A percentile compares a stretch with the other conserved stretches of the same genome.
Evolutionary conservation across 2,797 vertebrate species (phyloP).

Genomic region (Avahi laniger): DNA sequence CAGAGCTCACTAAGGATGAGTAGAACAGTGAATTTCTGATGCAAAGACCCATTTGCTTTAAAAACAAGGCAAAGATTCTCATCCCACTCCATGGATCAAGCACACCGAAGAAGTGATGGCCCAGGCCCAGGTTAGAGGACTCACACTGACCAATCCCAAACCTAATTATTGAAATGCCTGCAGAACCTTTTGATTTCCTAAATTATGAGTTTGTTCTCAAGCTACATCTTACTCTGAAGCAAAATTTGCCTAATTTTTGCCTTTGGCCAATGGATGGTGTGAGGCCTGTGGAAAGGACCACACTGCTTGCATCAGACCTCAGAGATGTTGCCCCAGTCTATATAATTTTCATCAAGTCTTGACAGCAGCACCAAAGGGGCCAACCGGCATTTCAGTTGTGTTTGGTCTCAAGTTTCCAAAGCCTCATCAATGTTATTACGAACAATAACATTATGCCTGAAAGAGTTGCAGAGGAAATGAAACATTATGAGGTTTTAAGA

Average conservation of each 20-base stretch:
- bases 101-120: not conserved
- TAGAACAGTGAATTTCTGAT: not conserved
- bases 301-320: slow-evolving; percentile 55
- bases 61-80: not conserved
- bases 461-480: slow-evolving; percentile 71
- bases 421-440: slow-evolving; percentile 68
- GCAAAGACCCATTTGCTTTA: not conserved
- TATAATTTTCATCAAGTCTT: slow-evolving; percentile 68
- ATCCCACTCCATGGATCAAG: not conserved
- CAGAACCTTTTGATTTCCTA: not conserved
- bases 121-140: not conserved
- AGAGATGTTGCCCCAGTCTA: not conserved
- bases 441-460: slow-evolving; percentile 73
- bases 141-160: not conserved
- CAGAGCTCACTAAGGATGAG: not conserved
- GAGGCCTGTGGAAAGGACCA: slow-evolving; percentile 62
- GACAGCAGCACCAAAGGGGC: slow-evolving; percentile 62
- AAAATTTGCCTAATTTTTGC: slow-evolving; percentile 41
- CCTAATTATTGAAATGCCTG: not conserved
- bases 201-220: slow-evolving; percentile 16
- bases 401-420: slow-evolving; percentile 69
- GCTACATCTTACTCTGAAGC: not conserved
- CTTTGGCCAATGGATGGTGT: slow-evolving; percentile 35
- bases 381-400: slow-evolving; percentile 27
- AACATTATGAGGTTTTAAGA: slow-evolving; percentile 79